Conservation (phyloP, 2,888 invertebrate species). For the Vesta saturnalis region DNA sequence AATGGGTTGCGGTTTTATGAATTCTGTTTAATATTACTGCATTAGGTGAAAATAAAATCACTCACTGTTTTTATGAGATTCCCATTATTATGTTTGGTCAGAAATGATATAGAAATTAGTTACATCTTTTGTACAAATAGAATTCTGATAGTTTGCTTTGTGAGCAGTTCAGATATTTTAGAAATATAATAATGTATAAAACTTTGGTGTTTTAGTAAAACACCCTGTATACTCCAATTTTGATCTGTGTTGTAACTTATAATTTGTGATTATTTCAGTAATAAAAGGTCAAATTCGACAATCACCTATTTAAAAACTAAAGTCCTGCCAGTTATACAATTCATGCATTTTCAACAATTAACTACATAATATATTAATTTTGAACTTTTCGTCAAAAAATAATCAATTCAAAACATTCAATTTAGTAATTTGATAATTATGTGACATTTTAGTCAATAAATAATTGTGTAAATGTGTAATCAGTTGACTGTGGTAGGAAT, state of each 20-base stretch:
- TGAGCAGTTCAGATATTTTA: constrained; percentile 51
- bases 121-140: constrained; percentile 46
- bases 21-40: constrained; percentile 21
- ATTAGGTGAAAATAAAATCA: constrained; percentile 15
- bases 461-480: too few relatives aligned
- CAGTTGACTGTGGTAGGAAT: too few relatives aligned
- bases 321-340: too few relatives aligned
- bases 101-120: constrained; percentile 43
- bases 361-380: too few relatives aligned
- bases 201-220: constrained; percentile 38
- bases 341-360: too few relatives aligned
- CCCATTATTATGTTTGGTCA: constrained; percentile 18
- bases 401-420: too few relatives aligned
- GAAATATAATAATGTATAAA: constrained; percentile 52
- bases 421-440: too few relatives aligned
- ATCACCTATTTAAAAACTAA: too few relatives aligned
- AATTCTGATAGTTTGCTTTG: constrained; percentile 48
- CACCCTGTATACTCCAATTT: constrained; percentile 43
- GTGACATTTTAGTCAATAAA: too few relatives aligned
- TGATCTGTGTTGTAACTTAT: constrained; percentile 49
- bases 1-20: constrained; percentile 24
- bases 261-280: constrained; percentile 53
- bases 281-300: constrained; percentile 50
- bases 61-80: constrained; percentile 15
- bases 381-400: too few relatives aligned